These are phyloP conservation scores for Augochlora pura DNA, from an alignment of 1,140 invertebrate genomes.

Conservation along the genomic window DNA sequence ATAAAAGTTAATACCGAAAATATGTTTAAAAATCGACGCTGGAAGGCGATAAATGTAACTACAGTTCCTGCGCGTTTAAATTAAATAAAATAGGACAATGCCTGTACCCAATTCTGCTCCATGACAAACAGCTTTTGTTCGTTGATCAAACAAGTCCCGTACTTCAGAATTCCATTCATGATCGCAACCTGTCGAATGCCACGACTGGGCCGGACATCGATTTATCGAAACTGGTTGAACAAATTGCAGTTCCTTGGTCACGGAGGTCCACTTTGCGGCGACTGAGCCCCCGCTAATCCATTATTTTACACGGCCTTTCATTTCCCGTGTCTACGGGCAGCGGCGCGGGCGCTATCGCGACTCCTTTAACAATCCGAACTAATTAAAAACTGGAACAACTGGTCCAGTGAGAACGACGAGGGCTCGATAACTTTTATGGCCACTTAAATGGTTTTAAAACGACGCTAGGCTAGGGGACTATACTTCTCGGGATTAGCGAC, in stretches of 20 bases:
- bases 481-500: background rate
- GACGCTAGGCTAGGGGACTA: background rate
- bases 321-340: background rate
- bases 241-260: background rate
- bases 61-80: too few species aligned
- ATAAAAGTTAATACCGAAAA: too few species aligned
- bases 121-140: background rate
- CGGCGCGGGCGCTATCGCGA: background rate
- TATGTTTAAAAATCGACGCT: too few species aligned
- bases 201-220: too few species aligned
- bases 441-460: background rate
- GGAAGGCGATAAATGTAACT: too few species aligned
- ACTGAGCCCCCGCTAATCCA: background rate
- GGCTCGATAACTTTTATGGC: slow-evolving; percentile 3
- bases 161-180: background rate
- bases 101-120: too few species aligned
- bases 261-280: background rate
- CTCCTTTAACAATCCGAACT: slow-evolving; percentile 14
- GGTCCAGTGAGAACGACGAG: background rate
- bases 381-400: slow-evolving; percentile 36
- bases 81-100: too few species aligned
- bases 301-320: slow-evolving; percentile 33
- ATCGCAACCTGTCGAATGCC: background rate
- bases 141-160: background rate
- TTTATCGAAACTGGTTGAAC: too few species aligned